These are phyloP conservation scores for Tapirus terrestris DNA, from an alignment of 2,113 vertebrate genomes.

Conservation along the genomic window DNA sequence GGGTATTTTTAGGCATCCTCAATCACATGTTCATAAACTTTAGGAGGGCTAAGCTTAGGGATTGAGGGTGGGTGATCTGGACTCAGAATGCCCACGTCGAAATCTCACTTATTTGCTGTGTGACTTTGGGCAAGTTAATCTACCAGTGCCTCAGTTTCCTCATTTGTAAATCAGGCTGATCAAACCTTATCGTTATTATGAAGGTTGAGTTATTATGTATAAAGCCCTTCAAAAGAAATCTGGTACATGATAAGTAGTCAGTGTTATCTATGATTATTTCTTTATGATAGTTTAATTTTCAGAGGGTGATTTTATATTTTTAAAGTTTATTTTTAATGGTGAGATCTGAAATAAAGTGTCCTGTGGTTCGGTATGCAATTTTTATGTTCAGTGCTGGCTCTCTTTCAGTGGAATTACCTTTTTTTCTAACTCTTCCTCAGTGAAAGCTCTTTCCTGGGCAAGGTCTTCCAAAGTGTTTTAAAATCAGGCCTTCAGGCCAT, in stretches of 20 bases:
- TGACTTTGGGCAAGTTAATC: background rate
- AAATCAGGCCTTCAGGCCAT: background rate
- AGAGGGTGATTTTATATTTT: background rate
- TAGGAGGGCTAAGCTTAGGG: background rate
- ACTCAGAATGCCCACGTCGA: background rate
- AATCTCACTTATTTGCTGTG: background rate
- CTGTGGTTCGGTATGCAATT: background rate
- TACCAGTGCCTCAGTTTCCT: background rate
- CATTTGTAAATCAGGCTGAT: background rate
- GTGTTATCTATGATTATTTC: background rate
- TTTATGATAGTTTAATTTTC: slow-evolving; percentile 15
- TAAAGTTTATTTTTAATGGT: background rate
- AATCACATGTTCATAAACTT: slow-evolving; percentile 40
- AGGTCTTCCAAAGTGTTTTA: background rate
- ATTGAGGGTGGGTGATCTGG: background rate
- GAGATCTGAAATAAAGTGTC: background rate
- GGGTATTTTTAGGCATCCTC: background rate
- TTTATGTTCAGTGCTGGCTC: background rate
- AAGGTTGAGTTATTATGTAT: background rate
- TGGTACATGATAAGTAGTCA: background rate
- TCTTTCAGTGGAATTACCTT: background rate
- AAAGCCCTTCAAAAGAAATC: background rate
- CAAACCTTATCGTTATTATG: background rate
- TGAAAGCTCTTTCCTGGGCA: background rate
- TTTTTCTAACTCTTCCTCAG: background rate